Percentiles rank a stretch among this genome's conserved stretches.
These are phyloP conservation scores for Anthophora plumipes DNA, from an alignment of 2,888 invertebrate genomes.

Conservation along the genomic window DNA sequence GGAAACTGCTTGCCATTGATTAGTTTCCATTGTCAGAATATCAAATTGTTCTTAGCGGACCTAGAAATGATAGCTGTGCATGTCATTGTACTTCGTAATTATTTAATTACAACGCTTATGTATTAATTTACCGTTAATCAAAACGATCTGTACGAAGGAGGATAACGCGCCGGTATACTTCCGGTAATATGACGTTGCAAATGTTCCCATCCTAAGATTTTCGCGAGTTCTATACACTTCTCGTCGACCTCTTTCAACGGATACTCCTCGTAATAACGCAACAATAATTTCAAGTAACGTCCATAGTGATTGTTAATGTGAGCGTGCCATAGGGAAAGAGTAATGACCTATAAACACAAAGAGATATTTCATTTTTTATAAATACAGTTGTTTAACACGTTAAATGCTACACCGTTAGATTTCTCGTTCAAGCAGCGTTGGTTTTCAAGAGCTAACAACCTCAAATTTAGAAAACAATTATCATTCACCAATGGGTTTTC, in stretches of 20 bases:
- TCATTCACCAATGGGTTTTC: too few species aligned
- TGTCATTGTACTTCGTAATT: background rate
- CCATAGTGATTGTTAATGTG: conserved; percentile 92
- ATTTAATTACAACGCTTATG: background rate
- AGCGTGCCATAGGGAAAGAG: conserved; percentile 94
- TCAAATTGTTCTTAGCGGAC: conserved; percentile 39
- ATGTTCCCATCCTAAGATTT: conserved; percentile 90
- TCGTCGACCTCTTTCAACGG: conserved; percentile 90
- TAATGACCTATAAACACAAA: conserved; percentile 86
- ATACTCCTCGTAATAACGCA: conserved; percentile 93
- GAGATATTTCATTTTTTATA: conserved; percentile 17
- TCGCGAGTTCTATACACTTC: conserved; percentile 88
- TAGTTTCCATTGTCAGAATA: conserved; percentile 55
- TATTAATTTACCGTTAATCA: conserved; percentile 83
- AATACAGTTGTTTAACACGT: background rate
- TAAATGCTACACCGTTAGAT: too few species aligned
- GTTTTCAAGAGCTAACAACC: too few species aligned
- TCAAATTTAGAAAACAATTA: too few species aligned
- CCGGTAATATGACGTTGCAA: conserved; percentile 86
- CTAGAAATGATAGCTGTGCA: conserved; percentile 47
- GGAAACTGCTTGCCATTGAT: conserved; percentile 60
- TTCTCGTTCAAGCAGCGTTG: too few species aligned
- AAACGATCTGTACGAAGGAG: conserved; percentile 89
- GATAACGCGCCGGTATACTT: conserved; percentile 89
- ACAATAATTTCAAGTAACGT: conserved; percentile 91